These are phyloP conservation scores for Julus scandinavius DNA, from an alignment of 2,888 invertebrate species.

Conservation along the genomic window DNA sequence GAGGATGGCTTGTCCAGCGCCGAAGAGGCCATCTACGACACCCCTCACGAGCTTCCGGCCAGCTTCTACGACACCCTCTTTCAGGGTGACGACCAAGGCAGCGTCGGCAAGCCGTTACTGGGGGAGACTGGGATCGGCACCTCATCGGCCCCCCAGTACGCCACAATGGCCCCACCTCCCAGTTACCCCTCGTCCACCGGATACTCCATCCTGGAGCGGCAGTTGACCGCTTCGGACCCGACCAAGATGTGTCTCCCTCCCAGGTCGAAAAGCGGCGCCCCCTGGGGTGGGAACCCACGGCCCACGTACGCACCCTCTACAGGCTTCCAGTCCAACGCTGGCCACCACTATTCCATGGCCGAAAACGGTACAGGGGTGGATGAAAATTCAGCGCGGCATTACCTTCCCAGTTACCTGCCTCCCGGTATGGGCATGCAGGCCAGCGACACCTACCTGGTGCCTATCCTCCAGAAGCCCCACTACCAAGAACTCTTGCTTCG, in stretches of 20 bases:
- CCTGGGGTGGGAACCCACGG: neutral
- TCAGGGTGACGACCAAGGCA: neutral
- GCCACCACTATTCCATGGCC: neutral
- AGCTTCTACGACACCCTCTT: slow-evolving; percentile 4
- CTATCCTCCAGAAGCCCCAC: neutral
- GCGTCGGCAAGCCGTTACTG: neutral
- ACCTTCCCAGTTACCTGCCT: neutral
- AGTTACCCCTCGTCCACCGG: neutral
- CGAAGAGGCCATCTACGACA: neutral
- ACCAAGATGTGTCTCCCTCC: neutral
- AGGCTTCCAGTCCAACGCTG: neutral
- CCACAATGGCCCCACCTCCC: neutral
- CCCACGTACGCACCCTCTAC: neutral
- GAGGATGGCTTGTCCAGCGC: slow-evolving; percentile 1
- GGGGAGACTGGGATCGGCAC: neutral
- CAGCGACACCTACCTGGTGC: slow-evolving; percentile 16
- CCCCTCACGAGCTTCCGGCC: neutral
- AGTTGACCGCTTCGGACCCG: neutral
- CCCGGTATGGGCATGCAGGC: neutral
- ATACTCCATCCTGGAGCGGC: neutral
- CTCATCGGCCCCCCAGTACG: neutral
- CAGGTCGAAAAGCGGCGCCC: neutral
- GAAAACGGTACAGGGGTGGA: neutral
- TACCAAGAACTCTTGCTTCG: neutral
- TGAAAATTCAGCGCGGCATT: too few relatives aligned